Conservation (phyloP, 2,113 vertebrate genomes). For the Glaucomys volans region DNA sequence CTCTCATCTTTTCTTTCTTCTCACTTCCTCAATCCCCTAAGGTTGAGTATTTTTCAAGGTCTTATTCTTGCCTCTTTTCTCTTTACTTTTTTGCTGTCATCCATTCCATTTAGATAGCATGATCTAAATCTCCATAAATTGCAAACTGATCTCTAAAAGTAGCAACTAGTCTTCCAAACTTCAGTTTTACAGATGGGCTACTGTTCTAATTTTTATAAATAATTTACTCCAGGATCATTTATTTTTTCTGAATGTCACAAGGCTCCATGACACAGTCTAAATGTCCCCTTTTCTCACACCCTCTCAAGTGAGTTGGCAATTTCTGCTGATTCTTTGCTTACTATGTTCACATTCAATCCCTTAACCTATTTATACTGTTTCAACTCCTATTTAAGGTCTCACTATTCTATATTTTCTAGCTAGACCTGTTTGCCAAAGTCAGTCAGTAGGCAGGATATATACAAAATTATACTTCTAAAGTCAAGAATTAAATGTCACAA, state of each 20-base stretch:
- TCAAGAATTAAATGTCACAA: conserved; percentile 18
- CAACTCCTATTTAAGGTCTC: not conserved
- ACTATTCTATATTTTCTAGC: conserved; percentile 2
- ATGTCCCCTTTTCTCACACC: not conserved
- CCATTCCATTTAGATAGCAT: not conserved
- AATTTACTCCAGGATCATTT: not conserved
- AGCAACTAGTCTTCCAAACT: not conserved
- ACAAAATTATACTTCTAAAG: not conserved
- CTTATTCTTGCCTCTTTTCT: not conserved
- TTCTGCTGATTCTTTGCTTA: not conserved
- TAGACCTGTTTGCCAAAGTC: not conserved
- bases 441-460: not conserved
- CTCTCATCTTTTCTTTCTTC: not conserved
- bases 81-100: not conserved
- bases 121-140: not conserved
- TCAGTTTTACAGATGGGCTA: not conserved
- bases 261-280: not conserved
- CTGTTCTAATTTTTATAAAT: not conserved
- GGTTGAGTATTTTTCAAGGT: not conserved
- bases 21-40: too few species aligned
- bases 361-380: not conserved
- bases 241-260: conserved; percentile 2
- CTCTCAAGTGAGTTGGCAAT: not conserved
- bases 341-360: not conserved
- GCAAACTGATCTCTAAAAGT: not conserved